Percentiles rank a stretch among this genome's conserved stretches.
These are phyloP conservation scores for Tupiocoris notatus DNA, from an alignment of 2,888 invertebrate species.

Conservation along the genomic window DNA sequence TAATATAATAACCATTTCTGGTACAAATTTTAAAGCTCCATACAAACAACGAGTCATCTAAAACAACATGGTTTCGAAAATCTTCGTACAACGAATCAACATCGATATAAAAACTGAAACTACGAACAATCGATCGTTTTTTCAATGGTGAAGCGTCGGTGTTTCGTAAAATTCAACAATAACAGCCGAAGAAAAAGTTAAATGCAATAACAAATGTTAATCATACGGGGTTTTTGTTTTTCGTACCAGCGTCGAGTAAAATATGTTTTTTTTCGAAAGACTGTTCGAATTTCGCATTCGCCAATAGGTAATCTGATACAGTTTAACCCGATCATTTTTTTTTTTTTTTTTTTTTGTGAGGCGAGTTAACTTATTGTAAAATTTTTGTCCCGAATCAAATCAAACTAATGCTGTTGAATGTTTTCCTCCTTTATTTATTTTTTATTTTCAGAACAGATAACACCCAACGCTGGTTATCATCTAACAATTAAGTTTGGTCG, in stretches of 20 bases:
- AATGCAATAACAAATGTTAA: constrained; percentile 26
- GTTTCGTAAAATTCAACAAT: constrained; percentile 17
- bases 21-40: no score
- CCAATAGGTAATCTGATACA: no score
- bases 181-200: constrained; percentile 24
- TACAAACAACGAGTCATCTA: no score
- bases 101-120: constrained; percentile 24
- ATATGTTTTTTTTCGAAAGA: no score
- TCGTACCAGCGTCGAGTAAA: constrained; percentile 7
- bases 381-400: no score
- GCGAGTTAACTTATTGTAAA: no score
- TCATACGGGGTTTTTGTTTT: constrained; percentile 32
- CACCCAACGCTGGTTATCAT: background rate
- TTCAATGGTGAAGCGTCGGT: background rate
- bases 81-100: constrained; percentile 13
- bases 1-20: no score
- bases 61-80: no score
- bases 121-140: background rate
- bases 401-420: background rate
- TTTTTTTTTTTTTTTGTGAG: constrained; percentile 15
- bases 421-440: background rate
- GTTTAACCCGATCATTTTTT: no score
- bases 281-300: no score
- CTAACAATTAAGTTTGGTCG: background rate
- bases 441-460: background rate